Conservation (phyloP, 2,888 invertebrate genomes). For the Phymatocera aterrima region DNA sequence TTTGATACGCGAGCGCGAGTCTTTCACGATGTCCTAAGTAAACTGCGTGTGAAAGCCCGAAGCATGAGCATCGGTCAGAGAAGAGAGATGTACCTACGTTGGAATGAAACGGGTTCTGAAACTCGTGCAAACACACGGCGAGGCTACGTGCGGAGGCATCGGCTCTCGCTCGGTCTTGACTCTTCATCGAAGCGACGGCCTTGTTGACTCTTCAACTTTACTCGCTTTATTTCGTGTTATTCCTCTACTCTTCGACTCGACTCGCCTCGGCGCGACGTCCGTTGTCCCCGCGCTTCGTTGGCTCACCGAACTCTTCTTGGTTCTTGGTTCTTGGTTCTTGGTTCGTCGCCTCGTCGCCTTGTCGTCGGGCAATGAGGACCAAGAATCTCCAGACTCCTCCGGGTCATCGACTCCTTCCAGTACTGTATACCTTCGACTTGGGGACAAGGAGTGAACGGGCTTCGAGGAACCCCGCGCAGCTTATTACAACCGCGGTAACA, state of each 20-base stretch:
- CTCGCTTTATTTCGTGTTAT: conserved; percentile 53
- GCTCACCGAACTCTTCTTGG: no score
- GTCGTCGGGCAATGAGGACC: conserved; percentile 36
- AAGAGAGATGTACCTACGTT: conserved; percentile 35
- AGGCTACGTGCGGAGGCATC: conserved; percentile 44
- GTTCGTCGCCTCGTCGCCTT: conserved; percentile 23
- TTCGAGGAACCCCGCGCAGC: conserved; percentile 61
- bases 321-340: not conserved
- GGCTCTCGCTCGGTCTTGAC: conserved; percentile 20
- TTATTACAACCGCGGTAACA: conserved; percentile 6
- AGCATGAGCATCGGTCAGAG: conserved; percentile 42
- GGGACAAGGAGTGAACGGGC: conserved; percentile 43
- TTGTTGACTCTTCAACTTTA: conserved; percentile 72
- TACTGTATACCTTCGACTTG: conserved; percentile 52
- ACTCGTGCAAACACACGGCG: conserved; percentile 70
- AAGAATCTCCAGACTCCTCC: conserved; percentile 48
- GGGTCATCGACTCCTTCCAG: conserved; percentile 67
- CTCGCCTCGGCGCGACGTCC: no score
- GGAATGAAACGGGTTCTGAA: conserved; percentile 69
- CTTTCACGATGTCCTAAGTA: conserved; percentile 65
- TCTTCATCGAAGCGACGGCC: conserved; percentile 57
- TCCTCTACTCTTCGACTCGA: conserved; percentile 44
- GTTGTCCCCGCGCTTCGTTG: conserved; percentile 15
- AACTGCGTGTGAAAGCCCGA: conserved; percentile 57
- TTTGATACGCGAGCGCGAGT: conserved; percentile 59